Base-by-base conservation (phyloP, 2,113 vertebrate genomes). In the Antigone vipio region DNA sequence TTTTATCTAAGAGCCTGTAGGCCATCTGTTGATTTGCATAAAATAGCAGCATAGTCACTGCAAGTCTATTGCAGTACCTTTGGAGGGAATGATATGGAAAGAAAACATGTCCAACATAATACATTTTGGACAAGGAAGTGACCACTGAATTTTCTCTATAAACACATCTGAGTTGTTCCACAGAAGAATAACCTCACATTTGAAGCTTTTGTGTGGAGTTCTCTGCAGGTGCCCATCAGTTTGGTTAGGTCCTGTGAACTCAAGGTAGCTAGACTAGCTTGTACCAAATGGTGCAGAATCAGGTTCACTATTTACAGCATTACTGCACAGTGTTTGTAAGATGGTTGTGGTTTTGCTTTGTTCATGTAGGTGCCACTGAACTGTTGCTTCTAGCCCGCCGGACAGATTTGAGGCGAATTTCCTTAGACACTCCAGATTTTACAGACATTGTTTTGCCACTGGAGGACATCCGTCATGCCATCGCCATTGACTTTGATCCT, bases 401-500 rank as follows among this genome's bases (percentile, higher is more conserved):
- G 9, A 99, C 99, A 0, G 99, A 99, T 93, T 95, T 99, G 94
- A 98, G 99, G 13, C 98, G 98, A 12, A 99, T 99, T 96, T 99
- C 99, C 27, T 97, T 99, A 95, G 99, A 99, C 98, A 99, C 97
- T 19, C 99, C 99, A 0, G 99, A 99, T 95, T 99, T 99, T 93
- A 99, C 99, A 1, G 99, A 99, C 98, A 98, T 99, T 3, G 98
- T 99, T 67, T 94, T 99, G 73, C 99, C 99, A 23, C 97, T 99
- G 62, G 99, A 99, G 47, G 99, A 99, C 93, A 99, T 99, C 85
- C 99, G 99, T 3, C 99, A 99, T 30, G 99, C 99, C 94, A 99
- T 99, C 47, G 99, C 99, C 88, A 99, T 99, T 47, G 99, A 99
- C 98, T 99, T 99, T 6, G 99, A 99, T 79, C 99, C 99, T 1